These are phyloP conservation scores for Rhinolophus sinicus DNA, from an alignment of 2,113 vertebrate species.

Conservation along the genomic window DNA sequence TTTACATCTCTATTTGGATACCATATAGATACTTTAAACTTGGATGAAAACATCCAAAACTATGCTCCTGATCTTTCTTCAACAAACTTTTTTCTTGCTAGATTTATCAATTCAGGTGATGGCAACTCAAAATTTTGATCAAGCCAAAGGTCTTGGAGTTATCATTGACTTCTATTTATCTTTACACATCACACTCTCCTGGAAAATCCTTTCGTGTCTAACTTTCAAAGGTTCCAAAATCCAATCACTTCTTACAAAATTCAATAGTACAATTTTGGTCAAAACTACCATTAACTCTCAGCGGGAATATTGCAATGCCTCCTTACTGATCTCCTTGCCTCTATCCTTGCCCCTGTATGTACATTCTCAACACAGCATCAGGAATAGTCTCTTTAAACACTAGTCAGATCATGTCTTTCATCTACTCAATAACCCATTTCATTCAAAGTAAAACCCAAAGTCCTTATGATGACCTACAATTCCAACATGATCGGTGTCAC, in stretches of 20 bases:
- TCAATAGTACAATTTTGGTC: background rate
- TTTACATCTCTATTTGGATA: background rate
- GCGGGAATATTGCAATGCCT: background rate
- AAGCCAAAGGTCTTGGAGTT: background rate
- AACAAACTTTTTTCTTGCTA: background rate
- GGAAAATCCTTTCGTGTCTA: background rate
- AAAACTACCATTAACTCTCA: background rate
- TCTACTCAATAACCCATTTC: background rate
- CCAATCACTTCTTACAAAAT: background rate
- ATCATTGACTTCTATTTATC: background rate
- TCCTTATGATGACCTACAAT: background rate
- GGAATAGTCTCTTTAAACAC: background rate
- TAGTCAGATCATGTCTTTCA: background rate
- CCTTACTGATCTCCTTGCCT: background rate
- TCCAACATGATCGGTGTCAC: background rate
- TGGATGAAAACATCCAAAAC: background rate
- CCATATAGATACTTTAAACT: background rate
- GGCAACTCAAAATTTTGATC: background rate
- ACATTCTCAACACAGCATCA: background rate
- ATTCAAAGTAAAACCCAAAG: background rate
- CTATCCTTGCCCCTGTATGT: background rate
- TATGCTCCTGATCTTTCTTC: background rate
- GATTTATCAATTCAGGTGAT: background rate
- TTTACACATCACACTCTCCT: background rate
- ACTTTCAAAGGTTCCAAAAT: background rate